A percentile compares a stretch with the other conserved stretches of the same genome.
Conservation (phyloP, 1,140 invertebrate species). For the Apocrypta bakeri region DNA sequence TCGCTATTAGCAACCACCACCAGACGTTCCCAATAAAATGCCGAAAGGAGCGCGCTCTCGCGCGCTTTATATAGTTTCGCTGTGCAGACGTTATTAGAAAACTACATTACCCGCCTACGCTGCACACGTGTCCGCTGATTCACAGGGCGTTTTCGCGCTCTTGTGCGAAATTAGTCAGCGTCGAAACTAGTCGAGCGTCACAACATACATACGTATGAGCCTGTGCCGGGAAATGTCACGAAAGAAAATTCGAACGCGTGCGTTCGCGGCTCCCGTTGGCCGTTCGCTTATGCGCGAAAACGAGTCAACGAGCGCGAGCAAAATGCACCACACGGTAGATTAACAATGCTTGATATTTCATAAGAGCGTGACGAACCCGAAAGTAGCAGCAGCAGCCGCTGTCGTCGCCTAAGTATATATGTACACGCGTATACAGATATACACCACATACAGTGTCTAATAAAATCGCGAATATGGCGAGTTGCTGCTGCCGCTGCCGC, state of each 20-base stretch:
- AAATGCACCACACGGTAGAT: slow-evolving; percentile 1
- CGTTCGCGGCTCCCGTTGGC: neutral
- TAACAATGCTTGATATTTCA: slow-evolving; percentile 21
- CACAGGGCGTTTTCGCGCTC: slow-evolving; percentile 26
- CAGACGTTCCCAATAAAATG: neutral
- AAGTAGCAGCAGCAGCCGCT: neutral
- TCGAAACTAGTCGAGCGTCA: slow-evolving; percentile 1
- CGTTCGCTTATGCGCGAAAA: neutral
- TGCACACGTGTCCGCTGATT: slow-evolving; percentile 16
- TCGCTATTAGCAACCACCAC: neutral
- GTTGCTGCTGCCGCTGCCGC: no score
- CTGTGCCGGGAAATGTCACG: neutral
- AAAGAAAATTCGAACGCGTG: slow-evolving; percentile 16
- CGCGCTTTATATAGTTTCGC: slow-evolving; percentile 9
- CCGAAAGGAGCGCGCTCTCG: neutral
- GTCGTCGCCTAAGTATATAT: neutral
- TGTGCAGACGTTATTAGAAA: neutral
- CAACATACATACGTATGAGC: neutral
- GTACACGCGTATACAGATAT: no score
- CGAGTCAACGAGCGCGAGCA: slow-evolving; percentile 29
- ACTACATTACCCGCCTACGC: neutral
- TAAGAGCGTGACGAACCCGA: neutral
- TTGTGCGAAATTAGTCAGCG: slow-evolving; percentile 27
- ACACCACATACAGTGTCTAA: neutral
- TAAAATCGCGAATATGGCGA: neutral